phyloP scores from a whole-genome alignment of 2,888 invertebrate species.

The Pandemis heparana region DNA sequence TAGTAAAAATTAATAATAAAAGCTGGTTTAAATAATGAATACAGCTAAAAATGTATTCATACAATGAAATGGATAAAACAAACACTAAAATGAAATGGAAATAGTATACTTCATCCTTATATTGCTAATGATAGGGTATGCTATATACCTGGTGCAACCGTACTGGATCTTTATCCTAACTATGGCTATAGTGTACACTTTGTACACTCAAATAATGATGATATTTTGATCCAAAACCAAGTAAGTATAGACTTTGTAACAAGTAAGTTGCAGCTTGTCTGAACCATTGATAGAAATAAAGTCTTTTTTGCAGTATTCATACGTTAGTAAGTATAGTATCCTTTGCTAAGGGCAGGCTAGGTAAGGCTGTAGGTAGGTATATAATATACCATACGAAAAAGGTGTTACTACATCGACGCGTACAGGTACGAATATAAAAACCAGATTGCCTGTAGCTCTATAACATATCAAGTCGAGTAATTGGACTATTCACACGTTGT shows the following conservation, averaged over 20 bases:
- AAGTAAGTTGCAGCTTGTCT: too few species aligned
- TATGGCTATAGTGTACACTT: constrained; percentile 57
- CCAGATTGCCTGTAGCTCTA: constrained; percentile 17
- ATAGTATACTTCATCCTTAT: constrained; percentile 70
- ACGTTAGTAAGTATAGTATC: too few species aligned
- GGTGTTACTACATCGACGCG: background rate
- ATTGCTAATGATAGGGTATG: constrained; percentile 59
- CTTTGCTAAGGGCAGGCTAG: too few species aligned
- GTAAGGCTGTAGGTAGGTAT: background rate
- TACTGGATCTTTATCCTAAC: constrained; percentile 70
- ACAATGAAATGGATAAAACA: constrained; percentile 24
- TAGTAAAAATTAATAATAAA: background rate
- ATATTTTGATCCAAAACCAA: constrained; percentile 53
- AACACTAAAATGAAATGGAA: constrained; percentile 70
- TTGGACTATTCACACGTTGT: constrained; percentile 44
- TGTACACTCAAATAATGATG: constrained; percentile 63
- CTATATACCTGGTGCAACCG: constrained; percentile 69
- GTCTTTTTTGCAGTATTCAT: too few species aligned
- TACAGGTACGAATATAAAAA: constrained; percentile 19
- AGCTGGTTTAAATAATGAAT: background rate
- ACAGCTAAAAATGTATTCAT: background rate
- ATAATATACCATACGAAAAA: constrained; percentile 36
- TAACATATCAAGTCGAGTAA: constrained; percentile 35
- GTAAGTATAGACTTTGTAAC: background rate
- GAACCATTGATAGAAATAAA: too few species aligned